phyloP scores from a whole-genome alignment of 2,113 vertebrate genomes.

The Geococcyx californianus region DNA sequence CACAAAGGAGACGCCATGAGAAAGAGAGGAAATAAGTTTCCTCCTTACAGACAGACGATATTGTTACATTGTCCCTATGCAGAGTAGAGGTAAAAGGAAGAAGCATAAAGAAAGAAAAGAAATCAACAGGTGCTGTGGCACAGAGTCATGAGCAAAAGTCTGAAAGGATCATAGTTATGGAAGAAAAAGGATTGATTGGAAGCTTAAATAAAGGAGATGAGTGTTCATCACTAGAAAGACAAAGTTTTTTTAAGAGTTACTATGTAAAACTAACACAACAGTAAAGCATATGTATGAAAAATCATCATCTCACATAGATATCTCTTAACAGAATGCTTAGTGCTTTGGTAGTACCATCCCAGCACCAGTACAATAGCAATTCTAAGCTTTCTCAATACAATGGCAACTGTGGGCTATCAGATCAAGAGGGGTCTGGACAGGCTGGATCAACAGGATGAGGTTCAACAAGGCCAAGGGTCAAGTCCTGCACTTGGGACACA shows the following conservation, averaged over 20 bases:
- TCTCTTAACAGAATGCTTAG: neutral
- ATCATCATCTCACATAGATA: neutral
- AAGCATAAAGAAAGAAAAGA: neutral
- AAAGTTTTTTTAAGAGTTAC: neutral
- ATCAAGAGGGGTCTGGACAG: no score
- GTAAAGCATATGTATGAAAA: neutral
- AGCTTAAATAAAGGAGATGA: neutral
- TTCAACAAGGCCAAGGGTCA: no score
- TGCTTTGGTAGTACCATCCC: neutral
- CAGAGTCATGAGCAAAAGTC: neutral
- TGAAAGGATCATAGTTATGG: neutral
- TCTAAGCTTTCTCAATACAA: no score
- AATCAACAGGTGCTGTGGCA: neutral
- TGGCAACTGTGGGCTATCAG: neutral
- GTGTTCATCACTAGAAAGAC: neutral
- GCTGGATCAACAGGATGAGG: no score
- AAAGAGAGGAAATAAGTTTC: neutral
- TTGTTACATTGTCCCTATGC: neutral
- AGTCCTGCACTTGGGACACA: no score
- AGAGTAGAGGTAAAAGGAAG: neutral
- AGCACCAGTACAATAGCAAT: neutral
- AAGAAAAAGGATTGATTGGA: neutral
- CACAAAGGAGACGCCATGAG: neutral
- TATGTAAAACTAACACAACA: neutral
- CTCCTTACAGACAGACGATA: neutral